Base-by-base conservation (phyloP, 1,140 invertebrate genomes). In the Monomorium pharaonis region DNA sequence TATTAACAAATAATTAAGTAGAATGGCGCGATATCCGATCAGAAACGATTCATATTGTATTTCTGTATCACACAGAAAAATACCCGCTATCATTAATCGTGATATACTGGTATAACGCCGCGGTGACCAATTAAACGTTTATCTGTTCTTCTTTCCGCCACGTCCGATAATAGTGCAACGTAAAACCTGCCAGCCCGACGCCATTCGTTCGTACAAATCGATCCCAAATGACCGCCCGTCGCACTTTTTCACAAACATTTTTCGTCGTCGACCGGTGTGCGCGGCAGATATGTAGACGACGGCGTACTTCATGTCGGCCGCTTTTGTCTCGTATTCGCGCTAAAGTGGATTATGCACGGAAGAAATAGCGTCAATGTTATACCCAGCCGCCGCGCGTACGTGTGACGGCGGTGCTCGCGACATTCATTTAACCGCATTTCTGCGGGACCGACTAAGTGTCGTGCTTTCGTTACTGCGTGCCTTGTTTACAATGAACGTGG, bases 71-170 rank as follows among this genome's bases (percentile, higher is more conserved):
- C 24, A 24, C 65, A 60, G 24, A 58, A 58, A 83, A 72, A 83
- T 83, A 58, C 12, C 14, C n/a, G 37, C 67, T 83, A 51, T 83
- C 67, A 74, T 83, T 83, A 83, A 83, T 83, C 78, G 51, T 74
- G 78, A 81, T 85, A 77, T 77, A 77, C 47, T 65, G 49, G 24
- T 80, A 85, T 78, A 80, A 85, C 78, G 47, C 77, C 85, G 56
- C 65, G 30, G 85, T 83, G 85, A 72, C 85, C 85, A 84, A 86
- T 86, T 84, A 84, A 86, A 24, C 85, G 78, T 83, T 83, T 86
- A 86, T 86, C 85, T 60, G 44, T 83, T 70, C 60, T 70, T 51
- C 85, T 86, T 72, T 72, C 24, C 56, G 58, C 47, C 67, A 37
- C 56, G 37, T 7, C 63, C 51, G 78, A 80, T 86, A 86, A 86